Percentiles rank a stretch among this genome's conserved stretches.
These are phyloP conservation scores for Apolygus lucorum DNA, from an alignment of 1,140 invertebrate genomes.

Conservation along the genomic window DNA sequence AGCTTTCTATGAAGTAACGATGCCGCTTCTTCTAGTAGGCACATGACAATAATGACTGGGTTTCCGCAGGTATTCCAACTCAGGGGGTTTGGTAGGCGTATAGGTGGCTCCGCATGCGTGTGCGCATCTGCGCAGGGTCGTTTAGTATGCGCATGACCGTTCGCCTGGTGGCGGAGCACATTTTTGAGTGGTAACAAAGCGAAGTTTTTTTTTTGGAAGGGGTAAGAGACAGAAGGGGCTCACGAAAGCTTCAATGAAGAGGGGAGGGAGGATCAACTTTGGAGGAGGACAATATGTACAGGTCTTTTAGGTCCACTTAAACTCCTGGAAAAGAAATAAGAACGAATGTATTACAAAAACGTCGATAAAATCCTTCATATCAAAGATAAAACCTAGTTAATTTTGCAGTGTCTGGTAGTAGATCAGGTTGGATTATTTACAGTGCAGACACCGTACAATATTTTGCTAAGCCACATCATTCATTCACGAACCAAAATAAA, in stretches of 20 bases:
- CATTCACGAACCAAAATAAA: no score
- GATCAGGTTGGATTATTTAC: background rate
- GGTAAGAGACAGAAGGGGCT: background rate
- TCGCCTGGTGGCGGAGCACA: background rate
- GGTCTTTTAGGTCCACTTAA: slow-evolving; percentile 23
- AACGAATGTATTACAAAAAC: background rate
- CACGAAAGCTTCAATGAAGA: slow-evolving; percentile 2
- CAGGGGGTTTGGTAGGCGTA: background rate
- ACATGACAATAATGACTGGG: background rate
- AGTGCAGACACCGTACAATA: background rate
- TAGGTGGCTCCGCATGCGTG: no score
- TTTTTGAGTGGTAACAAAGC: background rate
- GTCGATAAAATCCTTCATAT: background rate
- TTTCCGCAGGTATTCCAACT: background rate
- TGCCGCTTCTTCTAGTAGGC: slow-evolving; percentile 3
- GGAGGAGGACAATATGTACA: background rate
- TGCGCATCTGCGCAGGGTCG: no score
- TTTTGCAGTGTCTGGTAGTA: background rate
- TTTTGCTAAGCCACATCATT: no score
- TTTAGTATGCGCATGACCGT: no score
- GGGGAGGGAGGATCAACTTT: background rate
- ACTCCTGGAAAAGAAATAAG: slow-evolving; percentile 21
- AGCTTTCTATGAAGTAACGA: slow-evolving; percentile 13
- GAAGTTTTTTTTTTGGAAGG: background rate
- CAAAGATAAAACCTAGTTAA: background rate